Base-by-base conservation (phyloP, 2,113 vertebrate genomes). In the Petroica traversi region DNA sequence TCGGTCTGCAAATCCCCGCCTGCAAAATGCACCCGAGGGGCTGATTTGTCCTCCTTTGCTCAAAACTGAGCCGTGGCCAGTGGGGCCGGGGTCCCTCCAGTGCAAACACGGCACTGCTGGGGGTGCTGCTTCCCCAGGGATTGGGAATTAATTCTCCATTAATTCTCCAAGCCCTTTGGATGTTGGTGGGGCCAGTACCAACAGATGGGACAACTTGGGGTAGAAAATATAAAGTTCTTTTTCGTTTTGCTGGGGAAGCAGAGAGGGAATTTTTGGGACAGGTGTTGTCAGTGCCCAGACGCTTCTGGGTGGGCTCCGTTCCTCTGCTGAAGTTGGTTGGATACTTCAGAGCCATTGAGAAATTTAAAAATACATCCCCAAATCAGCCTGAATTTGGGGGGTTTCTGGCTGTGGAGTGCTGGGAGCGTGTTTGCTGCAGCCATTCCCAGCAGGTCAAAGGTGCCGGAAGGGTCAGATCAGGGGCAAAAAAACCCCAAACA, bases 381-480 rank as follows among this genome's bases (percentile, higher is more conserved):
- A 95, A 93, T 34, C 88, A 78, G 73, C 20, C 74, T 38, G 88
- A 85, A 92, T 72, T 54, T 43, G 63, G 89, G 88, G 83, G 81
- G 15, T 75, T 95, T 52, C 68, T 71, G 22, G 4, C 52, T 12
- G 75, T 5, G 18, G 14, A 61, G 69, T 6, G 33, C 40, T 9
- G 79, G 19, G 88, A 88, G 78, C 16, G 33, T 54, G 84, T 95
- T 97, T 91, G 82, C 90, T 34, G 52, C 43, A 76, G 80, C 84
- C 80, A 38, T 75, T 95, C 90, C 93, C 75, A 66, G 46, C 67
- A 33, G 43, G 95, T 81, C 90, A 96, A 95, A 97, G 95, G 94
- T 23, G 49, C 57, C 40, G 92, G 49, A 75, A 36, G 25, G 34
- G 61, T 36, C 71, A 29, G 55, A 20, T 33, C 2, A 6, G 28